Base-by-base conservation (phyloP, 2,888 invertebrate species). In the Rhagophthalmus giganteus region DNA sequence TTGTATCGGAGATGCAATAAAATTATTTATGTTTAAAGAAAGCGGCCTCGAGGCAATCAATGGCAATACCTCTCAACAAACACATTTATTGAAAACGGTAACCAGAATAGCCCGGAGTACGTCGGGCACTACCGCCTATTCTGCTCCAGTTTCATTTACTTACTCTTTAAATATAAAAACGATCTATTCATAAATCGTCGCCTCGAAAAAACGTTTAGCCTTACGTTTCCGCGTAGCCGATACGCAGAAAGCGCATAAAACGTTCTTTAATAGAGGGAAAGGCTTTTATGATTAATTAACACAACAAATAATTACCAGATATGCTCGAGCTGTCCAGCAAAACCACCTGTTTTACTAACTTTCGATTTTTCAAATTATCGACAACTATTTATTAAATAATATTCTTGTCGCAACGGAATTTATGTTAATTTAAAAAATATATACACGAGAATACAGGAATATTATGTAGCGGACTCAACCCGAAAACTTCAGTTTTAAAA, bases 221-320 rank as follows among this genome's bases (percentile, higher is more conserved):
- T 26, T 25, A 25, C 11, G 14, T 37, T 33, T 39, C 47, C 32
- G 14, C 14, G 31, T 28, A 24, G 26, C 15, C 20, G 15, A 25
- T 47, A 32, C 14, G 16, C 33, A 34, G 32, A 35, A 41, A 41
- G 41, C 34, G 40, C 20, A 31, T 26, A 51, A 45, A 51, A 38
- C 39, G 15, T 26, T 34, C 44, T 14, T 52, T 52, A 46, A 51
- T 30, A n/a, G 10, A 37, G 53, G 37, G 53, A 53, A 53, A 53
- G 53, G 53, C 31, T 14, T 41, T 3, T 24, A 31, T 40, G 41
- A 52, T 52, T 47, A 46, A 52, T 51, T 45, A 39, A 3, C 10
- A 33, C 28, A 9, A 35, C 28, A 30, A 53, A 48, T 53, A 47
- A 53, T 53, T 53, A 53, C 37, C 47, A 37, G 32, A 41, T 47